Evolutionary conservation across 2,888 invertebrate species (phyloP), one percentile per base, ranked within the genome.

Genomic region (Anodontia alba): DNA sequence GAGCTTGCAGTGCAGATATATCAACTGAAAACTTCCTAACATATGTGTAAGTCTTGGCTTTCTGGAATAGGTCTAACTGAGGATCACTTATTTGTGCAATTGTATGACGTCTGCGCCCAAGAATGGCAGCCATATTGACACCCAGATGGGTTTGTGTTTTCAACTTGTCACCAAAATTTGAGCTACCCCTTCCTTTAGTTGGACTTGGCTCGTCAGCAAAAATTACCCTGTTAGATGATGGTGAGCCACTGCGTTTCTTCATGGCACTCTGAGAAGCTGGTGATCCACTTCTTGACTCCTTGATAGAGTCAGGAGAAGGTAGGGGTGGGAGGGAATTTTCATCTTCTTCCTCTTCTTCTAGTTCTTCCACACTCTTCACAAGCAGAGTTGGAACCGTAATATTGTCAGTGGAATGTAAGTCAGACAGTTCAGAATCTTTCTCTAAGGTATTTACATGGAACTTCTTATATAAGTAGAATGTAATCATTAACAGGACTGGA

Each of bases 11-110:
- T 5, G 94, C 94, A 62, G 90, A 88, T 73, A 94, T 92, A 81
- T 94, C 94, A 7, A 94, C 93, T 33, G 93, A 93, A 87, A 93
- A 94, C 83, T 94, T 94, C 36, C 93, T 86, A 1, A 94, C 92
- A 87, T 94, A 94, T 72, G 91, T 92, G 87, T 94, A 94, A 36
- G 91, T 89, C 77, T 91, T 90, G 1, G 91, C 91, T 67, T 88
- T 90, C 10, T 82, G 84, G 15, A 89, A 79, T 0, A 87, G 79
- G 42, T 89, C 89, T 31, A 88, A 73, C 2, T 88, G 86, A 43
- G 87, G 85, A 42, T 91, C 90, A 29, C 90, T 90, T 70, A 92
- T 92, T 81, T 92, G 91, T 43, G 91, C 91, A 66, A 92, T 92
- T 5, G 92, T 92, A 76, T 92, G 92, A 15, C 92, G 87, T 8